Evolutionary conservation across 2,113 vertebrate species (phyloP), one percentile per base, ranked within the genome.

Genomic region (Coreoperca whiteheadi): DNA sequence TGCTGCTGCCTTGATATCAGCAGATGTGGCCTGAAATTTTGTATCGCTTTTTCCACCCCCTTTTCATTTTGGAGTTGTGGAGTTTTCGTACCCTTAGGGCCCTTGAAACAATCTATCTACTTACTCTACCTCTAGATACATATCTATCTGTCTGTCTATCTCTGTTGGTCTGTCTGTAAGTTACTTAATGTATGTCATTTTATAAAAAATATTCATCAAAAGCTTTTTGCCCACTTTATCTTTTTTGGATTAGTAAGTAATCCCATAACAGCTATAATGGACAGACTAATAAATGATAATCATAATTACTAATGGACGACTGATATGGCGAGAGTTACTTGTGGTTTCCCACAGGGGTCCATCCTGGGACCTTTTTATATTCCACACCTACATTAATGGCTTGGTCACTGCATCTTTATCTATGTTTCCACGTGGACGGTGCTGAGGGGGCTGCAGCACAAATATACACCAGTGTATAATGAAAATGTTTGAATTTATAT

Each of bases 1-100:
- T 50, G 59, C 54, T 72, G 37, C 61, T 61, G 65, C 43, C 56
- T 74, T 60, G 28, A 82, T 67, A 30, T 37, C 25, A 67, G 71
- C 66, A 48, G 32, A 30, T 66, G 23, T 48, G 43, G 77, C 72
- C 39, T 77, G 14, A n/a, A 57, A 25, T 41, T 23, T 80, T 75
- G 14, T 20, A 23, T 74, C 68, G n/a, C 37, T 50, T 65, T 53
- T 48, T 20, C 20, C 20, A 21, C 15, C 5, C 21, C 43, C 3
- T 64, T 66, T 81, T 43, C 11, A 8, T 51, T 53, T 60, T 28
- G 5, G 2, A 16, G 50, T 51, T 59, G 6, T 16, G n/a, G 32
- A 4, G 18, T 39, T 67, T 66, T 66, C 3, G n/a, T 25, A 43
- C 37, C 50, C 21, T 34, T 12, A 25, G 21, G 8, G 6, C 15